Base-by-base conservation (phyloP, 2,797 vertebrate species). In the Carapus acus region DNA sequence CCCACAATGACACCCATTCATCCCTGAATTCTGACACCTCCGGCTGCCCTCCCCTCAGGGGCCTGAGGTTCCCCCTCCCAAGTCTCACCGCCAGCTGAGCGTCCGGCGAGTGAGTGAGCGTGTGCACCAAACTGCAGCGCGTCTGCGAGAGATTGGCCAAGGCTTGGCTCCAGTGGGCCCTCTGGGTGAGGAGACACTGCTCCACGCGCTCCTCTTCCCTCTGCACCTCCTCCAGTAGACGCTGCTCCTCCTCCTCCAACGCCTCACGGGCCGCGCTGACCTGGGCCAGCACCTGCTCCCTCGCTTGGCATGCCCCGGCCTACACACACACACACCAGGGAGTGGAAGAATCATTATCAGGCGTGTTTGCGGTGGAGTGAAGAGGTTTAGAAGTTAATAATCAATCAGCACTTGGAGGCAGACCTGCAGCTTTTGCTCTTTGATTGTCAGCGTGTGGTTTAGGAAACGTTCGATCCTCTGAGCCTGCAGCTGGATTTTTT, bases 101-200 rank as follows among this genome's bases (percentile, higher is more conserved):
- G 58, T 97, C 94, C 0, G 91, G 84, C 22, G 84, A 72, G 62
- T 86, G 82, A 14, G 94, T 98, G 59, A 98, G 90, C 38, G 74
- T 72, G 69, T 86, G 88, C 80, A 96, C 93, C 72, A 97, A 79
- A 62, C 83, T 69, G 18, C 83, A 85, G 24, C 92, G 90, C n/a
- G 93, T 90, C 36, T 83, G 65, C 2, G 86, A 67, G 15, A 97
- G 90, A 43, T 85, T 91, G 43, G 75, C 71, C 66, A 92, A 38
- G 0, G 91, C 88, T 54, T 95, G 87, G 0, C 67, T 79, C 94
- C 96, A 97, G 86, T 96, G 93, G 18, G 77, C 89, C 33, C 49
- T 83, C 83, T 97, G 94, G 1, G 94, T 97, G 57, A 97, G 87
- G 72, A 97, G 91, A 43, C 91, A 93, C 86, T 97, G 92, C 65